Evolutionary conservation across 2,797 vertebrate species (phyloP).

Genomic region (Phalloptychus januarius): DNA sequence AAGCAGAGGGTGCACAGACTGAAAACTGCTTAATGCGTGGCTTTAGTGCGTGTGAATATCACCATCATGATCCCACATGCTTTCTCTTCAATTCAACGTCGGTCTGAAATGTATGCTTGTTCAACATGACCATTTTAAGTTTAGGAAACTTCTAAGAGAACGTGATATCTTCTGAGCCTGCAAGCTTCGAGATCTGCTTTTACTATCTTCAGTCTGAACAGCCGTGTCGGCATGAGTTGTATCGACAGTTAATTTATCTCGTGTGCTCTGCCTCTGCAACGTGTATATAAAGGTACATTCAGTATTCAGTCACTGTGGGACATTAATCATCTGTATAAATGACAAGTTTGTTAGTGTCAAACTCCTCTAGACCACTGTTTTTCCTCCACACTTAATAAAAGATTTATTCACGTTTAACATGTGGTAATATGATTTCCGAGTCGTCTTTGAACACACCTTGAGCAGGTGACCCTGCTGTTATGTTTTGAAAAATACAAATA

Average conservation of each 20-base stretch:
- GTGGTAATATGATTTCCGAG: not conserved
- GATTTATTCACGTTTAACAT: constrained; percentile 36
- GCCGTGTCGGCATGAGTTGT: constrained; percentile 10
- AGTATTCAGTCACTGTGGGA: constrained; percentile 35
- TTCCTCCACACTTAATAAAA: constrained; percentile 69
- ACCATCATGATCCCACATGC: constrained; percentile 45
- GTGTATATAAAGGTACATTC: constrained; percentile 45
- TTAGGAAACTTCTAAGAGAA: constrained; percentile 21
- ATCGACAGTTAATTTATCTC: constrained; percentile 55
- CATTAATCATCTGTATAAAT: constrained; percentile 59
- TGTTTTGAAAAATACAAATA: too few relatives aligned
- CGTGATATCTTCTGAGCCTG: constrained; percentile 13
- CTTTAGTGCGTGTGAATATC: constrained; percentile 24
- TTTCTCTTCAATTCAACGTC: constrained; percentile 4
- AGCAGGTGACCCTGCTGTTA: too few relatives aligned
- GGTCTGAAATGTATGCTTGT: constrained; percentile 18
- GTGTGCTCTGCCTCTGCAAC: constrained; percentile 56
- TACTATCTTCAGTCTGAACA: constrained; percentile 4
- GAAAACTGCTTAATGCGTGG: constrained; percentile 13
- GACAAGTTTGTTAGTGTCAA: constrained; percentile 56
- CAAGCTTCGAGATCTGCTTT: constrained; percentile 10
- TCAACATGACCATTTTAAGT: constrained; percentile 30
- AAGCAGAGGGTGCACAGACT: not conserved
- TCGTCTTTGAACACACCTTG: too few relatives aligned
- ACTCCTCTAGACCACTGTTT: constrained; percentile 56